phyloP scores from a whole-genome alignment of 2,797 vertebrate species.

The Synanceia verrucosa region DNA sequence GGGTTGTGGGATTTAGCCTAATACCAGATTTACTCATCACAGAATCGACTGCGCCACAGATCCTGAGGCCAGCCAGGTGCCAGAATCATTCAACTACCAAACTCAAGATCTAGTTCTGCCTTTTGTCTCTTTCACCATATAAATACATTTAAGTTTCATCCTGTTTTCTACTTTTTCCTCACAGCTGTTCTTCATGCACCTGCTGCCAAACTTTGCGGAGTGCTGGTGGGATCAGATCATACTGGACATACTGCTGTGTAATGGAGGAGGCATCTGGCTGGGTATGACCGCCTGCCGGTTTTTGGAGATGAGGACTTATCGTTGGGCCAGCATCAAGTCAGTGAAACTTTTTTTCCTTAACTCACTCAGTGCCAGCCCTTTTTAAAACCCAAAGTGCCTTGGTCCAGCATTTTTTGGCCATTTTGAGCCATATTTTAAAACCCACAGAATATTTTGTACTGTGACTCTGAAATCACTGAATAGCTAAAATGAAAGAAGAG shows the following conservation, averaged over 20 bases:
- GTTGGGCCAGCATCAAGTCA: conserved; percentile 98
- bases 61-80: background rate
- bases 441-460: no score
- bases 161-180: background rate
- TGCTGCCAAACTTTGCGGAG: conserved; percentile 97
- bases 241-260: conserved; percentile 96
- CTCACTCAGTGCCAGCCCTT: background rate
- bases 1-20: background rate
- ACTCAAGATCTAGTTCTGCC: background rate
- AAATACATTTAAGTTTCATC: background rate
- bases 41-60: background rate
- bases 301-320: conserved; percentile 96
- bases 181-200: conserved; percentile 98
- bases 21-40: conserved; percentile 11
- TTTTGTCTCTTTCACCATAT: background rate
- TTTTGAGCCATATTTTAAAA: no score
- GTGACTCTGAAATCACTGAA: no score
- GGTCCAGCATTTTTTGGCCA: no score
- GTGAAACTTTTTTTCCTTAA: conserved; percentile 21
- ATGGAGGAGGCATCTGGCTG: conserved; percentile 97
- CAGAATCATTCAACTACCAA: background rate
- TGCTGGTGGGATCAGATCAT: conserved; percentile 99
- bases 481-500: no score
- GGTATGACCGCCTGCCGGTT: conserved; percentile 95
- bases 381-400: background rate